These are phyloP conservation scores for Falco columbarius DNA, from an alignment of 2,797 vertebrate species.

Conservation along the genomic window DNA sequence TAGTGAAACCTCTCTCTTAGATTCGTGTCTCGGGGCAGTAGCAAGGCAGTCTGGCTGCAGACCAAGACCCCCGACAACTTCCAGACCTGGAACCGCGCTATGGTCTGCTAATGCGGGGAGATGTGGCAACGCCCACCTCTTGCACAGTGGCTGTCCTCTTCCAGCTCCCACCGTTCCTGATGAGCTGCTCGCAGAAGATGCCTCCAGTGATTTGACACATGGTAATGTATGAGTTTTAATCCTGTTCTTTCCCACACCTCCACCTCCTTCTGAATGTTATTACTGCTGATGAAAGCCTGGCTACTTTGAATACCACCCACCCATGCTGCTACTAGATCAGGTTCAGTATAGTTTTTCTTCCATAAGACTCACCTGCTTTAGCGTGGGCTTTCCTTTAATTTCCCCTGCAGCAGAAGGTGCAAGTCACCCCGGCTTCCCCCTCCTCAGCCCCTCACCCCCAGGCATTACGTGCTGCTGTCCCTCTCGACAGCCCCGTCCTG, in stretches of 20 bases:
- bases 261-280: neutral
- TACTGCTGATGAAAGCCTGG: neutral
- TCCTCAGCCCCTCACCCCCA: neutral
- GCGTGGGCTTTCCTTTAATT: neutral
- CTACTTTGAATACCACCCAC: conserved; percentile 10
- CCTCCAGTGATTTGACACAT: conserved; percentile 86
- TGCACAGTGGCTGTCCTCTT: neutral
- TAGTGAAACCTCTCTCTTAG: neutral
- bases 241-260: conserved; percentile 22
- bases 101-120: conserved; percentile 20
- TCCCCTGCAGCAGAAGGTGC: neutral
- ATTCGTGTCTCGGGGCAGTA: neutral
- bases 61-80: conserved; percentile 28
- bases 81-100: neutral
- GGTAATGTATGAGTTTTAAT: conserved; percentile 77
- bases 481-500: neutral
- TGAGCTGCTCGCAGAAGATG: conserved; percentile 70
- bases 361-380: neutral
- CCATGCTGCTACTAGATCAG: neutral
- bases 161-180: conserved; percentile 66
- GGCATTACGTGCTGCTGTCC: neutral
- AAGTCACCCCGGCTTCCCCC: neutral
- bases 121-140: conserved; percentile 21
- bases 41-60: conserved; percentile 51
- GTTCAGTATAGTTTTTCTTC: neutral